phyloP scores from a whole-genome alignment of 2,888 invertebrate species.

The Hylaea fasciaria region DNA sequence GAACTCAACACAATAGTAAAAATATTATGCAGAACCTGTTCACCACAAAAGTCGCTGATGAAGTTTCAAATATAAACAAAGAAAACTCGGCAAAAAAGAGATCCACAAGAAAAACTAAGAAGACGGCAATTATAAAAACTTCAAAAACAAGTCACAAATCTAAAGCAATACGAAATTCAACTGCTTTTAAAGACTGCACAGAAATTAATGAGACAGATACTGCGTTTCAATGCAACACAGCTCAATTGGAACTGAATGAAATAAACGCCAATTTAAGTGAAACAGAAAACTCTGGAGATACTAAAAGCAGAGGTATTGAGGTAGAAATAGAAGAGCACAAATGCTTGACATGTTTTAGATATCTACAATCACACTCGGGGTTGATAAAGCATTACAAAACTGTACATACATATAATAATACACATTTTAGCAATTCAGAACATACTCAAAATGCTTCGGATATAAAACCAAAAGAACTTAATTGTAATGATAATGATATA shows the following conservation, averaged over 20 bases:
- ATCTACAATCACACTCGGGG: conserved; percentile 45
- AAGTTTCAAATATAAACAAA: background rate
- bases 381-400: conserved; percentile 60
- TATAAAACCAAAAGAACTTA: background rate
- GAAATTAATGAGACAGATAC: background rate
- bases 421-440: conserved; percentile 4
- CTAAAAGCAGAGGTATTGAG: conserved; percentile 10
- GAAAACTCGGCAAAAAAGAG: background rate
- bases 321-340: conserved; percentile 26
- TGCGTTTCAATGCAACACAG: background rate
- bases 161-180: background rate
- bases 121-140: background rate
- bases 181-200: background rate
- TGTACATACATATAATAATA: conserved; percentile 12
- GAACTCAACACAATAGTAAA: too few relatives aligned
- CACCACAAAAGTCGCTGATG: background rate
- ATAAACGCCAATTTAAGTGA: background rate
- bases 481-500: conserved; percentile 3
- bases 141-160: background rate
- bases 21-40: background rate
- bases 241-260: background rate
- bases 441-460: too few relatives aligned
- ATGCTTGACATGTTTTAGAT: conserved; percentile 59
- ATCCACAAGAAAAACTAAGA: background rate
- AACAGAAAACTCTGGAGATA: conserved; percentile 5